Conservation (phyloP, 2,888 invertebrate genomes). For the Allolobophora icterica region DNA sequence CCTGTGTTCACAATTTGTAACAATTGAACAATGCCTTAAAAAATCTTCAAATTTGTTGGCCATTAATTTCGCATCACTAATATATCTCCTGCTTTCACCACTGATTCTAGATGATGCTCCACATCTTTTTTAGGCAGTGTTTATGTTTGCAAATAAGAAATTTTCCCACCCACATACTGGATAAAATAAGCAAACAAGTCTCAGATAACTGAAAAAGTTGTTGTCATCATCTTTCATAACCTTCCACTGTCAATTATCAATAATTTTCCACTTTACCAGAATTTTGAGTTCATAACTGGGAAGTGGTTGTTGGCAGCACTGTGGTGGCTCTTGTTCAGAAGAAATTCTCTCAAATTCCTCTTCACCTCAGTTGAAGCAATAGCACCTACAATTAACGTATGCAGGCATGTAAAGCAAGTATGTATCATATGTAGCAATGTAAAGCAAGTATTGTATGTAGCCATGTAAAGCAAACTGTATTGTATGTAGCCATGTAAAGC, state of each 20-base stretch:
- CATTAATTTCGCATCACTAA: no score
- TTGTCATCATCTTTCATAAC: not conserved
- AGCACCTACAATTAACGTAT: constrained; percentile 69
- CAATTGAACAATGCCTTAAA: no score
- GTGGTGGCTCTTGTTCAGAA: constrained; percentile 73
- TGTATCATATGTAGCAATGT: no score
- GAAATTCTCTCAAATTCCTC: constrained; percentile 82
- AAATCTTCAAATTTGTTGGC: no score
- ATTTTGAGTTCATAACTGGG: constrained; percentile 80
- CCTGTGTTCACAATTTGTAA: no score
- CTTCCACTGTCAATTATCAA: not conserved
- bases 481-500: no score
- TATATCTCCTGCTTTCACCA: no score
- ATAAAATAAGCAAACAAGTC: not conserved
- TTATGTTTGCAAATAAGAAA: not conserved
- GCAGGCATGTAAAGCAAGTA: constrained; percentile 36
- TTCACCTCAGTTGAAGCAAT: constrained; percentile 95
- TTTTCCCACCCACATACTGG: not conserved
- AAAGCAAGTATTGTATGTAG: no score
- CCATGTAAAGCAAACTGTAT: no score
- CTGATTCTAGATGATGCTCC: no score
- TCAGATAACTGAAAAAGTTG: not conserved
- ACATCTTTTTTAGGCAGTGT: no score
- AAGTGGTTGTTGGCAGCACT: constrained; percentile 68
- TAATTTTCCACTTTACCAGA: constrained; percentile 71